phyloP scores from a whole-genome alignment of 2,797 vertebrate genomes.

The Crenichthys baileyi region DNA sequence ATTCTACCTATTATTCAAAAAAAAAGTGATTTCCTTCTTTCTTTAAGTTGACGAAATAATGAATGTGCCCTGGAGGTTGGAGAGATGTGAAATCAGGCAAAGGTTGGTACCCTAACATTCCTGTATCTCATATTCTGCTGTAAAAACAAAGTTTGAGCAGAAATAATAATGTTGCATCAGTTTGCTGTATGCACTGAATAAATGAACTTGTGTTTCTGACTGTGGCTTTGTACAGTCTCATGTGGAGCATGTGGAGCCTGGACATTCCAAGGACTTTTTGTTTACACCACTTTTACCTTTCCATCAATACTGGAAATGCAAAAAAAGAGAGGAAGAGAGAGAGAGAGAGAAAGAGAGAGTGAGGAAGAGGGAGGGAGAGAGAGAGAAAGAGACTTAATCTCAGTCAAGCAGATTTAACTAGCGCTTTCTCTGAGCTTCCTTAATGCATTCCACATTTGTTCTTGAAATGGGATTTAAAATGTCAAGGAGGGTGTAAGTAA shows the following conservation, averaged over 20 bases:
- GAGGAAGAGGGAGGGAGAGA: slow-evolving; percentile 22
- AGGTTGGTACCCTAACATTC: neutral
- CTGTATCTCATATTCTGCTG: neutral
- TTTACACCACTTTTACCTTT: slow-evolving; percentile 66
- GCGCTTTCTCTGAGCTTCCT: slow-evolving; percentile 60
- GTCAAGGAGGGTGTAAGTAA: slow-evolving; percentile 79
- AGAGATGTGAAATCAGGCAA: neutral
- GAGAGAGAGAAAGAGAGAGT: slow-evolving; percentile 20
- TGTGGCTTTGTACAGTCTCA: slow-evolving; percentile 16
- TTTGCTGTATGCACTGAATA: neutral
- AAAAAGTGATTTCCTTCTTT: neutral
- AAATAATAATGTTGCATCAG: neutral
- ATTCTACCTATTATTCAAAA: neutral
- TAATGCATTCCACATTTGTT: slow-evolving; percentile 78
- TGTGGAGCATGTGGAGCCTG: slow-evolving; percentile 25
- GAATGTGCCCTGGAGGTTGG: neutral
- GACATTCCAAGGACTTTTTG: slow-evolving; percentile 73
- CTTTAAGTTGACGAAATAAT: slow-evolving; percentile 37
- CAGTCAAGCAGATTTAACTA: slow-evolving; percentile 69
- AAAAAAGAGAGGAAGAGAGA: slow-evolving; percentile 11
- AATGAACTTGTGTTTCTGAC: slow-evolving; percentile 1
- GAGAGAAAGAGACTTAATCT: slow-evolving; percentile 68
- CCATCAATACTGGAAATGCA: slow-evolving; percentile 56
- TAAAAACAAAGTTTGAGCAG: slow-evolving; percentile 10
- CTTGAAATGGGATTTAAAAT: slow-evolving; percentile 82